Evolutionary conservation across 37 sponge, comb jelly and placozoan species (phyloP).

Genomic region (Corticium candelabrum): DNA sequence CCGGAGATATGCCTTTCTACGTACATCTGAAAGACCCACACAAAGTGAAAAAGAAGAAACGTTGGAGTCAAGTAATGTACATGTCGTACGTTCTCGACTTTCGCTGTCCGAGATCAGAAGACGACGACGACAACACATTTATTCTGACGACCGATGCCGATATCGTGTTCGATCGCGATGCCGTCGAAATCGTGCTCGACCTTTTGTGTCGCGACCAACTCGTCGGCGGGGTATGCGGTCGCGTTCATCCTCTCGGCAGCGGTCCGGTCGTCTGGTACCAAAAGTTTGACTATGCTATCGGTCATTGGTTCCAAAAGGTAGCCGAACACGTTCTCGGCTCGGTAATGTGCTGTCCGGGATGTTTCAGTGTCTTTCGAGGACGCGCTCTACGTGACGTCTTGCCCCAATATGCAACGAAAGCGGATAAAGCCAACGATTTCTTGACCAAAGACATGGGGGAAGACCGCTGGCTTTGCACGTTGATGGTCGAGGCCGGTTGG

Average conservation of each 20-base stretch:
- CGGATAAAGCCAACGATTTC: conserved; percentile 57
- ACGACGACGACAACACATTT: conserved; percentile 51
- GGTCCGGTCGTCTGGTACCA: conserved; percentile 77
- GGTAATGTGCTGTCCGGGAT: conserved; percentile 81
- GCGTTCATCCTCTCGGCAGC: conserved; percentile 74
- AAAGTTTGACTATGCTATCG: conserved; percentile 45
- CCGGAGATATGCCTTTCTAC: conserved; percentile 33
- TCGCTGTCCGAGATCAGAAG: background rate
- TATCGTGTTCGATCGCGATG: conserved; percentile 66
- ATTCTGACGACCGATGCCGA: conserved; percentile 92
- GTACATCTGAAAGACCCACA: conserved; percentile 69
- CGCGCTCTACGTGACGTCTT: conserved; percentile 54
- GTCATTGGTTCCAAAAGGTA: conserved; percentile 1
- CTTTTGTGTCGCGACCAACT: conserved; percentile 44
- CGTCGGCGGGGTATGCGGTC: conserved; percentile 75
- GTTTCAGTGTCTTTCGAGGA: conserved; percentile 74
- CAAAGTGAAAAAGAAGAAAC: conserved; percentile 71
- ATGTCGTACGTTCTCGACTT: conserved; percentile 75
- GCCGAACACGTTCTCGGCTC: conserved; percentile 71
- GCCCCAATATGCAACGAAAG: conserved; percentile 47
- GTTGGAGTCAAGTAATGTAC: conserved; percentile 93
- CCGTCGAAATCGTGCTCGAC: conserved; percentile 61
- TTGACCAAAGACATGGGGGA: conserved; percentile 91
- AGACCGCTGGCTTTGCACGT: conserved; percentile 89
- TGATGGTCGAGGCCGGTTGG: conserved; percentile 75